Base-by-base conservation (phyloP, 2,797 vertebrate species). In the Dipus sagitta region DNA sequence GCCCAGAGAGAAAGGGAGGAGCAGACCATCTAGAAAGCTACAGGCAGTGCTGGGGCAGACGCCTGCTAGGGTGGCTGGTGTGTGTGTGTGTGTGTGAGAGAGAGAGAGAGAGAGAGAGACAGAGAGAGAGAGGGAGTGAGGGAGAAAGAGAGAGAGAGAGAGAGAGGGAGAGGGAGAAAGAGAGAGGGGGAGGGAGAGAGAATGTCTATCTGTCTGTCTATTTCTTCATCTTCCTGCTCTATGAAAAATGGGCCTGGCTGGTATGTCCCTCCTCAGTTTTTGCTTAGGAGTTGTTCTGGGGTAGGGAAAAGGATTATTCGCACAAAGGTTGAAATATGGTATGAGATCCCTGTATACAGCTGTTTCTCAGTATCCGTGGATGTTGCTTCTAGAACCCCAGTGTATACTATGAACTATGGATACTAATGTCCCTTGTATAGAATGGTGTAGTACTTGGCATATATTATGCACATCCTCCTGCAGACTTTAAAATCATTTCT, bases 301-400 rank as follows among this genome's bases (percentile, higher is more conserved):
- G 5, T 5, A 26, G 54, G 34, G 23, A 54, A 81, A 18, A 28
- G n/a, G 18, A 9, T 64, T 23, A 3, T 92, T 60, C 62, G 58
- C 76, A 52, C n/a, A 38, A 14, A 80, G 28, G 54, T 88, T 28
- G 88, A 82, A 94, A 84, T 83, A 15, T 32, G 23, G 30, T 90
- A 64, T 52, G 15, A 21, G 89, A 95, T 90, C 86, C 64, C 88
- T 87, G 32, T 47, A 23, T 84, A 62, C 20, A 42, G 23, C n/a
- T 28, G 18, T 7, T 52, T 26, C 68, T 70, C 38, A 52, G 64
- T 32, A 70, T 60, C 9, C 30, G 1, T 14, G 24, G n/a, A 38
- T 64, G 24, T n/a, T 34, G 26, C 71, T 28, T 71, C 18, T 26
- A 84, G 72, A 52, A 71, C 24, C 52, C 32, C 2, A 3, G 20